These are phyloP conservation scores for Tiphia femorata DNA, from an alignment of 2,888 invertebrate genomes.

Conservation along the genomic window DNA sequence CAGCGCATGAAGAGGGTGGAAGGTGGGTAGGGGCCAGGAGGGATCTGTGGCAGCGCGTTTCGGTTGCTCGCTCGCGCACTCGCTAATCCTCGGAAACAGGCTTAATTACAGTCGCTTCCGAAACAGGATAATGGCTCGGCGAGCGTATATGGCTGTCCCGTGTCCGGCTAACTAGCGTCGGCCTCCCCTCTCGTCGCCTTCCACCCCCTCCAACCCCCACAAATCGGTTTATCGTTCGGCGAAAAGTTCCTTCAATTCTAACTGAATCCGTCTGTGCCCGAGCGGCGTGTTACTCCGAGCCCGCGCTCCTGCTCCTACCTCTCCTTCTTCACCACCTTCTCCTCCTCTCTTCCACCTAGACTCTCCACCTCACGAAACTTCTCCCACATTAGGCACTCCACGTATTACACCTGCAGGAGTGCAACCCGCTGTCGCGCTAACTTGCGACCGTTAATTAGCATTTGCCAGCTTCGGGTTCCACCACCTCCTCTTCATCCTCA, in stretches of 20 bases:
- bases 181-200: too few relatives aligned
- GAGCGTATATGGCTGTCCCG: constrained; percentile 58
- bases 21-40: not conserved
- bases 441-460: constrained; percentile 49
- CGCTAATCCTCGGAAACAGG: constrained; percentile 59
- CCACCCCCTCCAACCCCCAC: too few relatives aligned
- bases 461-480: constrained; percentile 14
- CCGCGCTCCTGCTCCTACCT: too few relatives aligned
- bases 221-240: constrained; percentile 64
- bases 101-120: constrained; percentile 60
- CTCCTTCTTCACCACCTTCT: too few relatives aligned
- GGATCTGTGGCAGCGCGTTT: not conserved
- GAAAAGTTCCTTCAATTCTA: constrained; percentile 61
- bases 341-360: too few relatives aligned
- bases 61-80: constrained; percentile 9
- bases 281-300: too few relatives aligned
- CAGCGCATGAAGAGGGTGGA: too few relatives aligned
- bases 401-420: constrained; percentile 45
- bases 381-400: constrained; percentile 43
- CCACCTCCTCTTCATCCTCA: not conserved
- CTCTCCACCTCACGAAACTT: constrained; percentile 35
- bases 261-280: constrained; percentile 51
- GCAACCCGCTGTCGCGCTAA: constrained; percentile 42
- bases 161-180: constrained; percentile 63
- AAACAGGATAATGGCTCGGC: constrained; percentile 58